Base-by-base conservation (phyloP, 2,113 vertebrate species). In the Aramus guarauna region DNA sequence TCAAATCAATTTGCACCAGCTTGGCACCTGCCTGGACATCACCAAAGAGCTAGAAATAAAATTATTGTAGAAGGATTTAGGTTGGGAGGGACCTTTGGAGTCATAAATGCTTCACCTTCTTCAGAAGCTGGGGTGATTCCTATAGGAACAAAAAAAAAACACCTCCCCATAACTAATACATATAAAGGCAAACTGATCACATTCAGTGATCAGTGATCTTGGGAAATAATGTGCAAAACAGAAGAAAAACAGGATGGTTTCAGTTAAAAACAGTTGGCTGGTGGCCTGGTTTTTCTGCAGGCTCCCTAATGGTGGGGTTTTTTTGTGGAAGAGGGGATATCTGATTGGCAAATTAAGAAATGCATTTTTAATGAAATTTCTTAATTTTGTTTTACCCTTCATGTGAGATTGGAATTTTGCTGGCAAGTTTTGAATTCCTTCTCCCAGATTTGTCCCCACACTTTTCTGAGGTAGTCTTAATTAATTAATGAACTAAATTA, bases 191-290 rank as follows among this genome's bases (percentile, higher is more conserved):
- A 93, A 60, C 21, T 66, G 59, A 74, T 92, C 55, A 34, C 21
- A 45, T 63, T 71, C 32, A 34, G 3, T 74, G n/a, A n/a, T 92
- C 29, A n/a, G n/a, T 79, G 83, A 43, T 55, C 43, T 37, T 80
- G 21, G 77, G 82, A 83, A 93, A 86, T 86, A 94, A 77, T 66
- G 58, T 81, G 48, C 39, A 87, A 85, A 96, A 37, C 72, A 82
- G 68, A 83, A 76, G 68, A 47, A 55, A 80, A 80, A 77, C 29
- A 36, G 58, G 6, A 79, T 73, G 72, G 11, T 83, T 93, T 93
- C 26, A 52, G 55, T 59, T 86, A 66, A 83, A 68, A 96, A 26
- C n/a, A 77, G 11, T 76, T 94, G 79, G 7, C 67, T 86, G 22
- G 14, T 77, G 74, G 37, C 41, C 45, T 55, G 9, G 0, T 15